phyloP scores from a whole-genome alignment of 2,888 invertebrate genomes.

The Actias luna region DNA sequence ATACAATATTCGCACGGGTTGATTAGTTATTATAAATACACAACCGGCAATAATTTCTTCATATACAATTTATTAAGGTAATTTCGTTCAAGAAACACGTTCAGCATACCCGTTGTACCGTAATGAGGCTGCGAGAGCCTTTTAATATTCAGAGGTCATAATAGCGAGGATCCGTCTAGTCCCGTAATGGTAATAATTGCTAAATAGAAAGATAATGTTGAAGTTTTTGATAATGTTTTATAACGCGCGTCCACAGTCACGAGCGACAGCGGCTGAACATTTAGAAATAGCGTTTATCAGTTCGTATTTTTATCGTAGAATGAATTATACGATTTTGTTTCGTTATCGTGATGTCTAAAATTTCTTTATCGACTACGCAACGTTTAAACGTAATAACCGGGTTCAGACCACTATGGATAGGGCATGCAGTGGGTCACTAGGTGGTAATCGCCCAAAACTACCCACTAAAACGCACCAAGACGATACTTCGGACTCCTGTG shows the following conservation, averaged over 20 bases:
- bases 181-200: neutral
- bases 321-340: too few relatives aligned
- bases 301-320: neutral
- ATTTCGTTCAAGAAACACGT: neutral
- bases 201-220: slow-evolving; percentile 15
- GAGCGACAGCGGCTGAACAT: slow-evolving; percentile 1
- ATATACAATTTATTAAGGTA: neutral
- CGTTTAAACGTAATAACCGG: too few relatives aligned
- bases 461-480: too few relatives aligned
- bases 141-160: slow-evolving; percentile 10
- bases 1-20: too few relatives aligned
- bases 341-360: too few relatives aligned
- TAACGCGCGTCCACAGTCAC: neutral
- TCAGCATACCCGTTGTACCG: neutral
- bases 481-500: too few relatives aligned
- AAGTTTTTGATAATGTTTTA: slow-evolving; percentile 17
- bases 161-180: slow-evolving; percentile 3
- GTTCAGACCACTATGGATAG: too few relatives aligned
- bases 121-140: neutral
- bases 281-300: neutral
- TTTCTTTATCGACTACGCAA: too few relatives aligned
- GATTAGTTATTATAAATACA: neutral
- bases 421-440: too few relatives aligned
- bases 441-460: too few relatives aligned
- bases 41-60: neutral